Conservation (phyloP, 2,113 vertebrate species). For the Erythrocercus mccallii region DNA sequence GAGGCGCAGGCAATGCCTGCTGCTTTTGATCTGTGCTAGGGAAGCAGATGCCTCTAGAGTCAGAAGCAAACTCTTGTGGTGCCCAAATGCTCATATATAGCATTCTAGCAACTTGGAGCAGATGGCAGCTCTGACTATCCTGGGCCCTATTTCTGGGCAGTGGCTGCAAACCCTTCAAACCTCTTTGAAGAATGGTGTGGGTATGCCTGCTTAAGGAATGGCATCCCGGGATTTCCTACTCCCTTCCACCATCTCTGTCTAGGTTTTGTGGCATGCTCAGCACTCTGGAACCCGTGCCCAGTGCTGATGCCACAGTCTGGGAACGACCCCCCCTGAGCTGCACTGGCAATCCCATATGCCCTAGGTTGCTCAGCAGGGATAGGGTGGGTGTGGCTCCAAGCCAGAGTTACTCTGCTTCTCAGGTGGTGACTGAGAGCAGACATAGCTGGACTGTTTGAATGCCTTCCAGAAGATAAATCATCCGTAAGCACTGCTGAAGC, state of each 20-base stretch:
- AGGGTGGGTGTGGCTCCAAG: not conserved
- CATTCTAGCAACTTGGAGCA: not conserved
- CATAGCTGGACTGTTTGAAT: not conserved
- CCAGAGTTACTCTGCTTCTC: not conserved
- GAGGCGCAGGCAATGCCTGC: not conserved
- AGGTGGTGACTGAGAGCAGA: not conserved
- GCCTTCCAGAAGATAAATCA: not conserved
- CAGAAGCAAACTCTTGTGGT: constrained; percentile 1
- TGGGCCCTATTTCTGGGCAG: not conserved
- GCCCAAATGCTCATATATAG: constrained; percentile 18
- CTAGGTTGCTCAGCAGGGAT: not conserved
- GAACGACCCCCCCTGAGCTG: rapidly evolving
- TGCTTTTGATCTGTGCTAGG: not conserved
- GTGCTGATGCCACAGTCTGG: not conserved
- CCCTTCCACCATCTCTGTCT: not conserved
- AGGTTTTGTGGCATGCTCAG: not conserved
- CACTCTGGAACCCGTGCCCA: not conserved
- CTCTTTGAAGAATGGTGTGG: not conserved
- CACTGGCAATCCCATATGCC: rapidly evolving
- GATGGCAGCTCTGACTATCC: not conserved
- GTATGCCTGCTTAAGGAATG: constrained; percentile 24
- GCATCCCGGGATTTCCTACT: not conserved
- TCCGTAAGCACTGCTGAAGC: not conserved
- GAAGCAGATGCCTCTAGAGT: not conserved
- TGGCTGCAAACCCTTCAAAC: not conserved